Base-by-base conservation (phyloP, 2,797 vertebrate genomes). In the Paramormyrops hopkinsi region DNA sequence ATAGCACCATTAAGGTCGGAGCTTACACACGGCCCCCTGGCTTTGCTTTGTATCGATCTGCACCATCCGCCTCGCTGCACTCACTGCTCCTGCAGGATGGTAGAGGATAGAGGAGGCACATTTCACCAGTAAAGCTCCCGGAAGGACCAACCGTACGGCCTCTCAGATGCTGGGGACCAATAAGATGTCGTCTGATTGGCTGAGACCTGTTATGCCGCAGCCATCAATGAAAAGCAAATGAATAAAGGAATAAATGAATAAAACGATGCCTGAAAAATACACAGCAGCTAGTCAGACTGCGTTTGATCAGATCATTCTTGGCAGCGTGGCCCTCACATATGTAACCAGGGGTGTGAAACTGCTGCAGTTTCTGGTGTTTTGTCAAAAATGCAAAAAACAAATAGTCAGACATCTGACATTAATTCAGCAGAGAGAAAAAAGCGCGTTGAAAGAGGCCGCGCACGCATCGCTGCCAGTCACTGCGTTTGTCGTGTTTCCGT, bases 361-460 rank as follows among this genome's bases (percentile, higher is more conserved):
- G 48, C 82, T 85, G 82, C 82, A 4, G n/a, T 29, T 85, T 51
- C n/a, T 51, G 46, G 82, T 46, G 48, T 85, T 50, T 85, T 85
- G 82, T 85, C 82, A 85, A 85, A 85, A 22, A 85, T 50, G 48
- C 44, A 48, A 22, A 29, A 85, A 85, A 85, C 48, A 85, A 85
- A 85, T 12, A 83, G 79, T 48, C 19, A 83, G 79, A 22, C 79
- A 48, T 82, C 76, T 46, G 44, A 82, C 46, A 85, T 85, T 85
- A 85, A 85, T 85, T 85, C 82, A 46, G 82, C n/a, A 85, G 22
- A 85, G 82, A 29, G 82, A 82, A 29, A 85, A 50, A 46, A 51
- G 6, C 22, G 29, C n/a, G 82, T 85, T 29, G n/a, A 17, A 82
- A 46, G 19, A 84, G 82, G 46, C 41, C 2, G 0, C 7, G 44